phyloP scores from a whole-genome alignment of 2,797 vertebrate species.

The Syngnathus rostellatus region DNA sequence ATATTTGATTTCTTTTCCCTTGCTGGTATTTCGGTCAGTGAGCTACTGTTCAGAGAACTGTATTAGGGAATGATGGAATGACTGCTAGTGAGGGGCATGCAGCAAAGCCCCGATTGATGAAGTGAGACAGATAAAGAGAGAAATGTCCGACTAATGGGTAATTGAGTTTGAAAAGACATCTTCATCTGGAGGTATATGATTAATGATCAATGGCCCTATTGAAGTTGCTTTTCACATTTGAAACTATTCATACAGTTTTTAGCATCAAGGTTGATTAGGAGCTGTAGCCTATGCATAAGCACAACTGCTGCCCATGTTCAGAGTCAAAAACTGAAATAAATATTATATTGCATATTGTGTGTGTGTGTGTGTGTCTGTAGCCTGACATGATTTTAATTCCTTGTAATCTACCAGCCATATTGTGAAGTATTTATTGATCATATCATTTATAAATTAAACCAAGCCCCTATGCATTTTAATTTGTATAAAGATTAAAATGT shows the following conservation, averaged over 20 bases:
- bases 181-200: slow-evolving; percentile 51
- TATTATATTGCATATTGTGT: background rate
- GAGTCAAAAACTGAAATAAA: slow-evolving; percentile 35
- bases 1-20: too few species aligned
- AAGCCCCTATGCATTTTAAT: background rate
- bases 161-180: slow-evolving; percentile 69
- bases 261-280: slow-evolving; percentile 42
- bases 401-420: background rate
- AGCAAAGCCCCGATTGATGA: slow-evolving; percentile 60
- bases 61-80: slow-evolving; percentile 71
- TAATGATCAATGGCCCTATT: slow-evolving; percentile 58
- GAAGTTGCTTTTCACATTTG: slow-evolving; percentile 38
- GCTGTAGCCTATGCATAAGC: slow-evolving; percentile 1
- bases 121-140: slow-evolving; percentile 57
- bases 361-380: background rate
- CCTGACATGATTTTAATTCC: background rate
- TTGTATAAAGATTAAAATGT: background rate
- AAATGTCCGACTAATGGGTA: slow-evolving; percentile 63
- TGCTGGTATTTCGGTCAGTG: slow-evolving; percentile 59
- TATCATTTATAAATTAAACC: background rate
- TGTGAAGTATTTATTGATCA: background rate
- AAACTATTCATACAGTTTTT: slow-evolving; percentile 42
- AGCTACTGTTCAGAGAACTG: slow-evolving; percentile 67
- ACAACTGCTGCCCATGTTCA: slow-evolving; percentile 25
- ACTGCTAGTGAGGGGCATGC: slow-evolving; percentile 56